These are phyloP conservation scores for Julus scanicus DNA, from an alignment of 2,888 invertebrate genomes.

Conservation along the genomic window DNA sequence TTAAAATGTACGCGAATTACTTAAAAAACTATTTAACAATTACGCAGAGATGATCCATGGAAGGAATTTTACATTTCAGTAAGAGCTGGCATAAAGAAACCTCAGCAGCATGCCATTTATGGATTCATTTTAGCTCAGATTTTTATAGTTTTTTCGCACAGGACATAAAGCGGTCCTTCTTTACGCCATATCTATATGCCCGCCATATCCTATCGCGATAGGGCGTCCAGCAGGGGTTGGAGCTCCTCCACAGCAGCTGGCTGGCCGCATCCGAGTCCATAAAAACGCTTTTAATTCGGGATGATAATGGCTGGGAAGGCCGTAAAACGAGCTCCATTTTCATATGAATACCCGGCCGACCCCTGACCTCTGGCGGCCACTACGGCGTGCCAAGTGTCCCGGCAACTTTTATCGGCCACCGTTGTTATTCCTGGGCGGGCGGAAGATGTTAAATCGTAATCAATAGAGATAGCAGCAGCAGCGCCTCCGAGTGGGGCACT, in stretches of 20 bases:
- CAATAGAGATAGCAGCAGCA: neutral
- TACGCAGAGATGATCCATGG: too few relatives aligned
- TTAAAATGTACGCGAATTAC: too few relatives aligned
- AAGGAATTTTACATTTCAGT: too few relatives aligned
- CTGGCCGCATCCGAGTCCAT: neutral
- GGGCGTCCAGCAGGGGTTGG: neutral
- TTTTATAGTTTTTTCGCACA: neutral
- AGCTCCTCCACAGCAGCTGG: neutral
- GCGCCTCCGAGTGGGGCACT: neutral
- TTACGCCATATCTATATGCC: neutral
- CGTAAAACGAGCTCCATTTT: conserved; percentile 10
- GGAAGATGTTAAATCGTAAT: conserved; percentile 5
- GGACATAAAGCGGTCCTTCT: neutral
- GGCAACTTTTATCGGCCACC: neutral
- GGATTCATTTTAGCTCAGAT: neutral
- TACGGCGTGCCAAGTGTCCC: neutral
- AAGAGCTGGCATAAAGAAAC: too few relatives aligned
- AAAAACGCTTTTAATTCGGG: conserved; percentile 27
- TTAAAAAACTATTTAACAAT: too few relatives aligned
- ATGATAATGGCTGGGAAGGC: neutral
- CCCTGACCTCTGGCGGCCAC: conserved; percentile 7
- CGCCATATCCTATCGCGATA: neutral
- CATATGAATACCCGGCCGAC: conserved; percentile 12
- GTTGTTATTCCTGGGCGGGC: conserved; percentile 3
- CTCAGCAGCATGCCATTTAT: neutral